Conservation (phyloP, 2,113 vertebrate genomes). For the Morphnarchus princeps region DNA sequence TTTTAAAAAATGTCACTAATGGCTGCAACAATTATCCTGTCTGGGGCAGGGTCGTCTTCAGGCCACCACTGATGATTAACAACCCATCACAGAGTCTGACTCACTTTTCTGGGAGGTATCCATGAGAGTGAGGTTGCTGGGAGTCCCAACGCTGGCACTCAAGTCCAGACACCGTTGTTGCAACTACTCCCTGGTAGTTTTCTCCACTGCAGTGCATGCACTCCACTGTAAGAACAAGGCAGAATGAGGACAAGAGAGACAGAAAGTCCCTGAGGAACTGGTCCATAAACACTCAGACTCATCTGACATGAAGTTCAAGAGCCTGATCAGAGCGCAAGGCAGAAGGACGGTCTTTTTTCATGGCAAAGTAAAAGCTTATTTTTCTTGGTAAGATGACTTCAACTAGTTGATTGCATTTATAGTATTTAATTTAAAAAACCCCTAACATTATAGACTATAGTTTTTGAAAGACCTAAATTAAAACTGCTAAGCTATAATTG, state of each 20-base stretch:
- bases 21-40: not conserved
- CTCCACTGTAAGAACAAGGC: slow-evolving; percentile 75
- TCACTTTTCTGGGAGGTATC: slow-evolving; percentile 88
- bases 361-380: not conserved
- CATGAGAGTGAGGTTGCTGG: slow-evolving; percentile 86
- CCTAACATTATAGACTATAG: not conserved
- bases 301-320: not conserved
- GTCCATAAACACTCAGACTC: not conserved
- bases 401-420: not conserved
- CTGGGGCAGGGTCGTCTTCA: not conserved
- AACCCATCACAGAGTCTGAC: not conserved
- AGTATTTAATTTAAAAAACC: not conserved
- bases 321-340: not conserved
- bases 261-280: not conserved
- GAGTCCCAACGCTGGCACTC: slow-evolving; percentile 83
- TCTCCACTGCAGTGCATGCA: slow-evolving; percentile 93
- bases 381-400: not conserved
- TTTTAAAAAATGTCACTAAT: not conserved
- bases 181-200: slow-evolving; percentile 82
- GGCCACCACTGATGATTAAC: not conserved
- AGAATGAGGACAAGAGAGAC: not conserved
- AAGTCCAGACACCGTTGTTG: slow-evolving; percentile 73
- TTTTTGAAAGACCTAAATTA: not conserved
- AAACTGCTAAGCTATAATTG: not conserved
- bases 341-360: not conserved